phyloP scores from a whole-genome alignment of 2,888 invertebrate genomes.

The Isoperla grammatica region DNA sequence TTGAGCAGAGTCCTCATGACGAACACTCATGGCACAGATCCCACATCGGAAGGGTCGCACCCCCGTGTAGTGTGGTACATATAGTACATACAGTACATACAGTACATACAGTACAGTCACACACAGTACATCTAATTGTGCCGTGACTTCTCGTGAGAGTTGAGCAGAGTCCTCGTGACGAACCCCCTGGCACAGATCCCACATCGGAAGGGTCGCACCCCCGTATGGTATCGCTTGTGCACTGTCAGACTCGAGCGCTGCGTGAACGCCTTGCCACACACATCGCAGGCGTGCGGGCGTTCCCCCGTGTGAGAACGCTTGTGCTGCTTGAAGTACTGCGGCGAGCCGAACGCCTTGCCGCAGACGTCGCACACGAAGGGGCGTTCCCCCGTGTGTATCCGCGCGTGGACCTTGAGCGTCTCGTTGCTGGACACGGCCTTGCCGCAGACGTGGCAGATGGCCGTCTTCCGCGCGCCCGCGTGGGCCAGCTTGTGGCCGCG shows the following conservation, averaged over 20 bases:
- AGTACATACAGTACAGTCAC: no score
- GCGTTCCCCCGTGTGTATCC: constrained; percentile 43
- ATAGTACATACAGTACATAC: no score
- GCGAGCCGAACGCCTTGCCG: constrained; percentile 37
- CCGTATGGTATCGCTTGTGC: constrained; percentile 43
- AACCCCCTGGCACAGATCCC: constrained; percentile 42
- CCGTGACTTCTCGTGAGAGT: background rate
- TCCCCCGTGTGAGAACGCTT: constrained; percentile 46
- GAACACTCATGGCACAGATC: constrained; percentile 42
- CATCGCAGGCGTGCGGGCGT: constrained; percentile 51
- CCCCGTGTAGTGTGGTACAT: constrained; percentile 43
- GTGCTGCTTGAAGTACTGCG: constrained; percentile 38
- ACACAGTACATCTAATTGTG: no score
- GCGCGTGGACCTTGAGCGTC: background rate
- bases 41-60: constrained; percentile 42
- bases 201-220: constrained; percentile 43
- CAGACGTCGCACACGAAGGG: constrained; percentile 42
- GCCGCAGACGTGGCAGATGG: background rate
- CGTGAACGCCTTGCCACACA: constrained; percentile 44
- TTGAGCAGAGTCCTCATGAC: constrained; percentile 36
- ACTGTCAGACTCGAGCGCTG: constrained; percentile 44
- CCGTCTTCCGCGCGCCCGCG: no score
- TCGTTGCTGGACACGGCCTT: background rate
- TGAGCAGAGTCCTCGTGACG: constrained; percentile 36
- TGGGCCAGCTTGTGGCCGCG: no score